Evolutionary conservation across 2,888 invertebrate species (phyloP), one percentile per base, ranked within the genome.

Genomic region (Meghimatium bilineatum): DNA sequence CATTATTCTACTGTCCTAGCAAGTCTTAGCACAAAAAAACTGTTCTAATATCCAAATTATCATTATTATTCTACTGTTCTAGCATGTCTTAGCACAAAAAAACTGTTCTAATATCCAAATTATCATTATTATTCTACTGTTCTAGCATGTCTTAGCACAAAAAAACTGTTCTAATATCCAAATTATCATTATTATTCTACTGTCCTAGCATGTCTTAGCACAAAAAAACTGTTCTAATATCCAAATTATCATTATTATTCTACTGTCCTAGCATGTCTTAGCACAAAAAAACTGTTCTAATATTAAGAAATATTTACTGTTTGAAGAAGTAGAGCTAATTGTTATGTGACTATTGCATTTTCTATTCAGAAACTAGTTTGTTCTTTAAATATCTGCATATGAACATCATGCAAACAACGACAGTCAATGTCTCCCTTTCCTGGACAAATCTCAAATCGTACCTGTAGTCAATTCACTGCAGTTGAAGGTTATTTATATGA

Each of bases 401-500:
- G 76, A 77, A 77, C 76, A 77, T 77, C 76, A 77, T 77, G 76
- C 76, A 63, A 77, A 60, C 76, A 60, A 60, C 63, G 20, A 60
- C 38, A 60, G n/a, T 10, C 63, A 8, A 72, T 44, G 44, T 44
- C 63, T 77, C 63, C 36, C 44, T 63, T 74, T 44, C 63, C n/a
- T 36, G 49, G 60, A 77, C 74, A 77, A 36, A 32, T 77, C 17
- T 60, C 36, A 63, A 10, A 36, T 34, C 6, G 56, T 12, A 76
- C 36, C 38, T 60, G 34, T 60, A n/a, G n/a, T 77, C 32, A 26
- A 34, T 77, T 77, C 56, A 60, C 76, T 60, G n/a, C 76, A 63
- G 56, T 56, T 12, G 36, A 56, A 76, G 63, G 76, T n/a, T 60
- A 36, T 60, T 60, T 38, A 74, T 74, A 34, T 38, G 34, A 36